Evolutionary conservation across 2,113 vertebrate species (phyloP), one percentile per base, ranked within the genome.

Genomic region (Bothrops jararaca): DNA sequence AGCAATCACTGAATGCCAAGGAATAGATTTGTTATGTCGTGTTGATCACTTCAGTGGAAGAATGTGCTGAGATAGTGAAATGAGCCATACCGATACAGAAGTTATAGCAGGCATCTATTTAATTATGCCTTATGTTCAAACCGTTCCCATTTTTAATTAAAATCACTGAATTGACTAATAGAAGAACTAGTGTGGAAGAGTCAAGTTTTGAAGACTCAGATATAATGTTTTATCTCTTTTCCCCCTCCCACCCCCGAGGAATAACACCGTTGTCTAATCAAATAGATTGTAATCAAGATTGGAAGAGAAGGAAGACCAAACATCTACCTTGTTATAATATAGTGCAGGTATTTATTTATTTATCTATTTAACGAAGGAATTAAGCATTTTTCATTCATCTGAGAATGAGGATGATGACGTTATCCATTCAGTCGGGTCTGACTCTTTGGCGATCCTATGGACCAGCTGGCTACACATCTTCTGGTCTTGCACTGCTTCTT

Each of bases 221-320:
- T 97, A 97, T 96, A 97, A 97, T 90, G 90, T 86, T 92, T 90
- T 39, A 90, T 90, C 88, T 96, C 96, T 93, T 97, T 96, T 94
- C 95, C 96, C 94, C 48, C 8, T 1, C 48, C 48, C 45, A 45
- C 26, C 93, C 97, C 96, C 91, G 96, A 92, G 95, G 94, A 97
- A 97, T 97, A 97, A 93, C 95, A 93, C 58, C 0, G 0, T 96
- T 95, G 97, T 91, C 95, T 97, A 39, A 39, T 39, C 69, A 39
- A 74, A 39, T 97, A 97, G 96, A 97, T 97, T 97, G 97, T 97
- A 97, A 97, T 97, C 96, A 97, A 96, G 97, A 95, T 96, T 97
- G 97, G 94, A 95, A 93, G 93, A 92, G 91, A 95, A 96, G 97
- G 95, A 95, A 95, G 95, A 96, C 96, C 92, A 96, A 97, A 97